Evolutionary conservation across 2,113 vertebrate species (phyloP).

Genomic region (Sula dactylatra): DNA sequence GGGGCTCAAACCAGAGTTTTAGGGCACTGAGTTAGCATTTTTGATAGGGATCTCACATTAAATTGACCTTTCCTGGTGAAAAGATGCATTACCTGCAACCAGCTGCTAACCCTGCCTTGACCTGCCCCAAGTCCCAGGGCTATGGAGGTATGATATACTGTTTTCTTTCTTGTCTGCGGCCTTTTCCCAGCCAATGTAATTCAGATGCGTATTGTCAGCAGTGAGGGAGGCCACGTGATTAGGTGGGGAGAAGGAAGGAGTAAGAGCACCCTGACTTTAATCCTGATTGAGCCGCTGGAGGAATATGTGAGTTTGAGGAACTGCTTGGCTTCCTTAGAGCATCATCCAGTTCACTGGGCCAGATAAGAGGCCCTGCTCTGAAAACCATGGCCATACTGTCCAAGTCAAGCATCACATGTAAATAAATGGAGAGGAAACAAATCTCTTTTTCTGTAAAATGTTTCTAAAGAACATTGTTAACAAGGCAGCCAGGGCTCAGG

Average conservation of each 20-base stretch:
- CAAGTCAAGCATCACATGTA: not conserved
- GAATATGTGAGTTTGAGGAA: not conserved
- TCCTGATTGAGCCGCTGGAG: not conserved
- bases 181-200: not conserved
- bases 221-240: not conserved
- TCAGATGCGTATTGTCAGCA: not conserved
- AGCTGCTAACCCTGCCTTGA: constrained; percentile 43
- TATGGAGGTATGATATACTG: constrained; percentile 15
- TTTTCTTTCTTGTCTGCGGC: constrained; percentile 23
- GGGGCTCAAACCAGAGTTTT: constrained; percentile 19
- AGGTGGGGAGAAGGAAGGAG: not conserved
- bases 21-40: constrained; percentile 39
- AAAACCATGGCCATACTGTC: not conserved
- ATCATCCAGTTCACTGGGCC: not conserved
- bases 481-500: not conserved
- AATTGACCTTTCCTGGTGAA: constrained; percentile 52
- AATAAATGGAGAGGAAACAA: not conserved
- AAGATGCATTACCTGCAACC: constrained; percentile 55
- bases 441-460: not conserved
- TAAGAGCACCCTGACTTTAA: not conserved
- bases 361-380: not conserved
- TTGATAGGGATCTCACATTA: constrained; percentile 52
- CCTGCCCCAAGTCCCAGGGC: constrained; percentile 39
- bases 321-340: not conserved
- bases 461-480: not conserved